Evolutionary conservation across 2,113 vertebrate genomes (phyloP).

Genomic region (human): GRCh38 chr5:68743001-68743500

Average conservation of each 20-base stretch:
- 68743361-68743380: background rate
- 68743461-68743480: background rate
- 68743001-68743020: background rate
- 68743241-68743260: background rate
- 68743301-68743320: background rate
- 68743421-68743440: background rate
- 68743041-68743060: background rate
- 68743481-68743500: background rate
- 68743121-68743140: background rate
- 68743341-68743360: background rate
- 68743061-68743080: background rate
- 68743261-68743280: background rate
- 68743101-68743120: background rate
- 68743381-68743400: background rate
- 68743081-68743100: rapidly evolving
- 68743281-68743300: background rate
- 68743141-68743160: background rate
- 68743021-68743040: background rate
- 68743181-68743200: background rate
- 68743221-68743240: background rate
- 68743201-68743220: background rate
- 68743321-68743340: background rate
- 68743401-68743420: background rate
- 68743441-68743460: background rate
- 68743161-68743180: background rate